Conservation (phyloP, 2,797 vertebrate species). For the Sebastes hopkinsi region DNA sequence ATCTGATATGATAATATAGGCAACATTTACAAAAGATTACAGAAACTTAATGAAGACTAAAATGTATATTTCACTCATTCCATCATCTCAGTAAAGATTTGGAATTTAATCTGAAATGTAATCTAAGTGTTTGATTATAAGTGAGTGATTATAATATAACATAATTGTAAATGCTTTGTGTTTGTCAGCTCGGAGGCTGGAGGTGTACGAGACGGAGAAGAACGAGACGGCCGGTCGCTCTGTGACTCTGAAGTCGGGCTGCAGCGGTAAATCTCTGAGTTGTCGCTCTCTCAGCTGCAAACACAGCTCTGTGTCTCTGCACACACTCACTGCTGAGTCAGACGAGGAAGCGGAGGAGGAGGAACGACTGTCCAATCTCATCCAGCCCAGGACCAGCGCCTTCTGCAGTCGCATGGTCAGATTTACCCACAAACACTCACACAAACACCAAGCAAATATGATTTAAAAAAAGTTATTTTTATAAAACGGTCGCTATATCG, state of each 20-base stretch:
- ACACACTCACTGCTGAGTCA: constrained; percentile 71
- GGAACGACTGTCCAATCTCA: constrained; percentile 33
- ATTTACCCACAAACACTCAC: not conserved
- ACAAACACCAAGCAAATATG: not conserved
- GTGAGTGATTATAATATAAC: too few species aligned
- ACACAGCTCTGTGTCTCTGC: constrained; percentile 76
- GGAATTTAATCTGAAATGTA: too few species aligned
- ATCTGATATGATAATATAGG: too few species aligned
- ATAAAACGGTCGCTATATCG: too few species aligned
- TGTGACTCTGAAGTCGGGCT: constrained; percentile 59
- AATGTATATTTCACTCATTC: too few species aligned
- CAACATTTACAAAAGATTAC: too few species aligned
- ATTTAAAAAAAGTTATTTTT: too few species aligned
- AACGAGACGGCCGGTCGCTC: constrained; percentile 55
- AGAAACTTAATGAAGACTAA: too few species aligned
- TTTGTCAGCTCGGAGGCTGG: constrained; percentile 85
- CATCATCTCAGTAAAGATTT: too few species aligned
- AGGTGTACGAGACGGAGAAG: constrained; percentile 84
- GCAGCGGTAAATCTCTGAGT: constrained; percentile 68
- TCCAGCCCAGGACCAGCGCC: constrained; percentile 72
- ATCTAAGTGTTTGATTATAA: too few species aligned
- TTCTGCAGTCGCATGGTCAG: constrained; percentile 93
- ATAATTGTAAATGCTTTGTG: not conserved
- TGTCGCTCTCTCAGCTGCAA: constrained; percentile 76
- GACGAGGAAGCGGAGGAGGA: constrained; percentile 46